Conservation (phyloP, 2,888 invertebrate species). For the Drosophila leonis region DNA sequence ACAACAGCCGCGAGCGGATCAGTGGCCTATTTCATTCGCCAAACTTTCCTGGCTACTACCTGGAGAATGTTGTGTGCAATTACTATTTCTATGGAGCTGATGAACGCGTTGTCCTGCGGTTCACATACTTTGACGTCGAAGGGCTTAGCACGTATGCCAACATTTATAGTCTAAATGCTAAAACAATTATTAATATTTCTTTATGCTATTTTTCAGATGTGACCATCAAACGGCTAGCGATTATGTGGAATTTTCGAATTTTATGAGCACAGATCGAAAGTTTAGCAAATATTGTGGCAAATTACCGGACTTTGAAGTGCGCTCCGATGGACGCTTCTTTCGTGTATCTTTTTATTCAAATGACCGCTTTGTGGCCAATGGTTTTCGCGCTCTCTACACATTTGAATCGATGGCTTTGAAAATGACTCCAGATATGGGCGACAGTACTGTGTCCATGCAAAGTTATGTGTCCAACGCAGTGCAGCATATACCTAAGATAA, state of each 20-base stretch:
- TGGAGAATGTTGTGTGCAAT: conserved; percentile 95
- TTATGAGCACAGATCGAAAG: conserved; percentile 94
- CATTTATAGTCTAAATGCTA: not conserved
- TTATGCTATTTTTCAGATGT: conserved; percentile 88
- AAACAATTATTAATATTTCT: not conserved
- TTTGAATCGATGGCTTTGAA: conserved; percentile 87
- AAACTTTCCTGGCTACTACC: conserved; percentile 96
- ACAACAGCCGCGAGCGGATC: conserved; percentile 92
- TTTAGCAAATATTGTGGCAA: conserved; percentile 94
- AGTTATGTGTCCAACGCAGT: conserved; percentile 61
- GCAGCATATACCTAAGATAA: not conserved
- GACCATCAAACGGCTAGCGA: conserved; percentile 96
- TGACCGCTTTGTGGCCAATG: conserved; percentile 96
- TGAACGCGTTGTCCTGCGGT: conserved; percentile 93
- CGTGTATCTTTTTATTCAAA: conserved; percentile 97
- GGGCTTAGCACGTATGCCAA: conserved; percentile 95
- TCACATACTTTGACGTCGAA: conserved; percentile 97
- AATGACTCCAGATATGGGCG: conserved; percentile 32
- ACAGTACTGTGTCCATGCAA: conserved; percentile 69
- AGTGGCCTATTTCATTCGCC: conserved; percentile 93
- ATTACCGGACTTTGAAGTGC: conserved; percentile 89
- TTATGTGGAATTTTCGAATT: conserved; percentile 98
- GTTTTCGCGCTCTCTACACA: conserved; percentile 96
- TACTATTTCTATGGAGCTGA: conserved; percentile 95
- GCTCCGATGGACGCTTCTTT: conserved; percentile 96